These are phyloP conservation scores for Intellagama lesueurii DNA, from an alignment of 2,797 vertebrate genomes.

Conservation along the genomic window DNA sequence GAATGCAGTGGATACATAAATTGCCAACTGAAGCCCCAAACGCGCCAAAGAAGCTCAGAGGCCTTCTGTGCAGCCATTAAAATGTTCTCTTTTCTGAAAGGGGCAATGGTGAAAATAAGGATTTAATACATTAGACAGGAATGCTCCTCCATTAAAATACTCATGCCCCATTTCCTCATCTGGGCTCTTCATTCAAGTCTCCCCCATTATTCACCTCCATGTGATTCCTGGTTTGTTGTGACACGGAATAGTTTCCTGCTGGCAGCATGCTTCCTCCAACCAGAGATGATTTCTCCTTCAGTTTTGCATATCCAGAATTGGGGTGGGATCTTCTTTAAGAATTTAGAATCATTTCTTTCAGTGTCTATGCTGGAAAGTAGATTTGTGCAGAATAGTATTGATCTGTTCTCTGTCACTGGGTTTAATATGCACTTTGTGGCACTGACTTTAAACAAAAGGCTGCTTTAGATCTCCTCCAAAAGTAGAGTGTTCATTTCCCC, in stretches of 20 bases:
- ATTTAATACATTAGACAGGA: neutral
- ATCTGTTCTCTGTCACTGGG: neutral
- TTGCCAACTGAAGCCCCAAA: conserved; percentile 7
- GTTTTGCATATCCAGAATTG: neutral
- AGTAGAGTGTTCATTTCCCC: neutral
- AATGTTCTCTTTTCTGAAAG: neutral
- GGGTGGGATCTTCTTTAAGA: neutral
- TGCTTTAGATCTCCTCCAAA: neutral
- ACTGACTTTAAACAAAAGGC: neutral
- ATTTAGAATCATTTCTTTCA: neutral
- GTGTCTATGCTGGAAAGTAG: neutral
- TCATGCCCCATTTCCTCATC: neutral
- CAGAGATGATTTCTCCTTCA: too few relatives aligned
- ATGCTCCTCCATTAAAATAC: neutral
- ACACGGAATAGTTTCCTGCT: neutral
- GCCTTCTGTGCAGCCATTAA: neutral
- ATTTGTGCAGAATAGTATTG: neutral
- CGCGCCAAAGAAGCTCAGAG: neutral
- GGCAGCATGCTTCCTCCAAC: too few relatives aligned
- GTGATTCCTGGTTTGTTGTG: too few relatives aligned
- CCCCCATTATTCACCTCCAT: neutral
- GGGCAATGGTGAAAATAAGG: neutral
- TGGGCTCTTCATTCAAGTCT: neutral
- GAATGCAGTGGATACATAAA: neutral
- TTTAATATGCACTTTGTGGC: neutral